Base-by-base conservation (phyloP, 2,797 vertebrate species). In the Pseudopleuronectes americanus region DNA sequence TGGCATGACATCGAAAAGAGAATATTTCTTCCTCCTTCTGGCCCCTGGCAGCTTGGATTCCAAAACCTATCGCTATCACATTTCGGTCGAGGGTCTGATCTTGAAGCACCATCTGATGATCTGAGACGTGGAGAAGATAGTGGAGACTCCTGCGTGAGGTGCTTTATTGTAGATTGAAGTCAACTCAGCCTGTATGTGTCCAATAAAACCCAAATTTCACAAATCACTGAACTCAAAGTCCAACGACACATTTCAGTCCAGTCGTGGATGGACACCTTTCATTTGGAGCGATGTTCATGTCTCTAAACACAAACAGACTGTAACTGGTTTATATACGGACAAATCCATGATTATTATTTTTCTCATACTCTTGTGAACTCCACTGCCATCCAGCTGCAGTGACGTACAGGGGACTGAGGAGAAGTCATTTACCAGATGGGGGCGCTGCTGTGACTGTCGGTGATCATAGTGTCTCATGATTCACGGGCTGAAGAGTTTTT, bases 1-100 rank as follows among this genome's bases (percentile, higher is more conserved):
- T 74, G 71, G 62, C 63, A 45, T 83, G 41, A 85, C 77, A 80
- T 66, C 19, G 17, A 73, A 6, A 16, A 49, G 19, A 71, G 14
- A 31, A 33, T 3, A 33, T 58, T 28, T 57, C 28, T 19, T 47
- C 5, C 6, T 4, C 6, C 17, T 4, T 4, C 19, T 54, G 12
- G 12, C 64, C 43, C 3, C 9, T 8, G 43, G 22, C 52, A 72
- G 58, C 51, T 36, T 51, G 6, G 6, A 36, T 54, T 31, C 53
- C 53, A 28, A 31, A 54, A 54, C 24, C 0, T 8, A 19, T 8
- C 71, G 70, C 72, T 12, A 64, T 68, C 58, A 74, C 52, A 8
- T 57, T 54, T 75, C 59, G 3, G 26, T 23, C 10, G 19, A 41
- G 33, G 21, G 23, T 79, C 57, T 51, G 26, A 75, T 41, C 36